Base-by-base conservation (phyloP, 2,888 invertebrate species). In the Drosophila limbata region DNA sequence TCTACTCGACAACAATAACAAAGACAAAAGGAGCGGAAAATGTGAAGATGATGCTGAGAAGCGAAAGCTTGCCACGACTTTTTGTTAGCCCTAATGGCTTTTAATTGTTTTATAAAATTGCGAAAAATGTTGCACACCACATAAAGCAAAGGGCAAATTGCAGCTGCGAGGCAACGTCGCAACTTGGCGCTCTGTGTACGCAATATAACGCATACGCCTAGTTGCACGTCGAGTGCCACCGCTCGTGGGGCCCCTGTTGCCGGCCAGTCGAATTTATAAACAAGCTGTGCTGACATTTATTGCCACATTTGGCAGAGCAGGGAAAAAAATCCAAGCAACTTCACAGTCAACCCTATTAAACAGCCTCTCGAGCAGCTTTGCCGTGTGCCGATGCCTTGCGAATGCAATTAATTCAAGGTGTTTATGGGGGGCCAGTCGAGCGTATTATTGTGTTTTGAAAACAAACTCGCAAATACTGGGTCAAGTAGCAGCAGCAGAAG, bases 31-130 rank as follows among this genome's bases (percentile, higher is more conserved):
- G 44, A 28, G 44, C 42, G 63, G 21, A 63, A 52, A 61, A 44
- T 72, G 70, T 63, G 48, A 65, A 72, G 71, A 77, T 81, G 78
- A 69, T 61, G 69, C 59, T 62, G 62, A 70, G 67, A 50, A 45
- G 66, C 53, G 66, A 39, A 31, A 50, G 52, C 63, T 64, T 61
- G 67, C 62, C 60, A 57, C 61, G 65, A 59, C 61, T 87, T 84
- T 84, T 84, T 89, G 85, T 87, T 64, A 56, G 66, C 83, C 51
- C 84, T 88, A 85, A 85, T 89, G 88, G 90, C 73, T 79, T 85
- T 85, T 89, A 89, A 85, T 85, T 85, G 90, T 89, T 85, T 73
- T 71, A 75, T 79, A 69, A 88, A 82, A 89, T 82, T 88, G 70
- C 79, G 31, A 79, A 89, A 89, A 70, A 53, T 69, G 51, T 35